Conservation (phyloP, 1,140 invertebrate genomes). For the Penaeus japonicus region DNA sequence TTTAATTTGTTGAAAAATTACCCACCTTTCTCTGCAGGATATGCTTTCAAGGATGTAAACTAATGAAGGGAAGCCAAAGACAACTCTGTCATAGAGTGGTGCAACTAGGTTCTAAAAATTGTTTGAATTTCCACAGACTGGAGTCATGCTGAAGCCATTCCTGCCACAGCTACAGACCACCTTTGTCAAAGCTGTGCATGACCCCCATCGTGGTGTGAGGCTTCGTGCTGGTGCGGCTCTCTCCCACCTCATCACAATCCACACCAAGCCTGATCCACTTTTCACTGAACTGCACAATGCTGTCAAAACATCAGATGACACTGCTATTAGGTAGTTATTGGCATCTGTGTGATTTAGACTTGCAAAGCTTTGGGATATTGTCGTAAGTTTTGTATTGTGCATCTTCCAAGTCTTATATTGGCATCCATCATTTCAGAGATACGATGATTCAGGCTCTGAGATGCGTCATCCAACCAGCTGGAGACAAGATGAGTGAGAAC, state of each 20-base stretch:
- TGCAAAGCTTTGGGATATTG: neutral
- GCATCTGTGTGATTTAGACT: neutral
- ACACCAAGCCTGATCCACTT: slow-evolving; percentile 79
- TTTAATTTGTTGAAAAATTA: neutral
- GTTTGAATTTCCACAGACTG: slow-evolving; percentile 71
- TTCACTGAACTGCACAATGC: slow-evolving; percentile 90
- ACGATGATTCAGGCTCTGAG: slow-evolving; percentile 91
- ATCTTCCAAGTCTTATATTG: no score
- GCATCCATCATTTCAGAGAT: slow-evolving; percentile 70
- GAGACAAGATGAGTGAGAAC: slow-evolving; percentile 86
- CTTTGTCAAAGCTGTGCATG: slow-evolving; percentile 92
- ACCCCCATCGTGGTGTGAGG: slow-evolving; percentile 85
- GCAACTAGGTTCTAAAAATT: no score
- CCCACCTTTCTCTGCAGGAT: neutral
- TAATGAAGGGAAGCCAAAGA: no score
- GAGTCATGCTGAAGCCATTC: slow-evolving; percentile 94
- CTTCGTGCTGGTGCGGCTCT: slow-evolving; percentile 88
- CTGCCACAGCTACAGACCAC: slow-evolving; percentile 98
- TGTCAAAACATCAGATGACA: slow-evolving; percentile 85
- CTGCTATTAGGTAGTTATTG: slow-evolving; percentile 74
- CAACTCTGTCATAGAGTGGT: no score
- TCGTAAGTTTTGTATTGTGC: no score
- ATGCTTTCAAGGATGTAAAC: no score
- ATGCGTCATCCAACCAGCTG: slow-evolving; percentile 79
- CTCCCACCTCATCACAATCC: slow-evolving; percentile 88